phyloP scores from a whole-genome alignment of 2,113 vertebrate genomes.

The Pituophis catenifer region DNA sequence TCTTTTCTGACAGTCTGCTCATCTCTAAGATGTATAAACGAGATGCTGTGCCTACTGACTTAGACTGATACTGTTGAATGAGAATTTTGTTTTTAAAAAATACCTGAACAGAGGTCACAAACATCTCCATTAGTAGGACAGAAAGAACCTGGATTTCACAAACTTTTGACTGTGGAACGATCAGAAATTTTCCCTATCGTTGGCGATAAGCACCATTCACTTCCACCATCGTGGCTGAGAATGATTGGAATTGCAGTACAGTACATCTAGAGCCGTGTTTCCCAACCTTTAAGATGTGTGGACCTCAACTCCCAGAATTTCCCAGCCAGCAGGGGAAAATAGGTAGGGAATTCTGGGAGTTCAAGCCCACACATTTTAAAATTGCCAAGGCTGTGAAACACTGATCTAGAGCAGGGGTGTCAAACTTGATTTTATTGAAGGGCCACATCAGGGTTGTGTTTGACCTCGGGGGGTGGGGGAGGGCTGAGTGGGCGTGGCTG shows the following conservation, averaged over 20 bases:
- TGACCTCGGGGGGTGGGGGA: too few relatives aligned
- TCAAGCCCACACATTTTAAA: not conserved
- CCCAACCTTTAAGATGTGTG: not conserved
- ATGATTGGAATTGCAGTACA: not conserved
- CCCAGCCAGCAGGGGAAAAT: not conserved
- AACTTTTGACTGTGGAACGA: not conserved
- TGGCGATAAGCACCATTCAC: not conserved
- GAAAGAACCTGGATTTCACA: not conserved
- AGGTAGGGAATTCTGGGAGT: not conserved
- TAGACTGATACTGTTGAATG: not conserved
- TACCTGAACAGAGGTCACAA: not conserved
- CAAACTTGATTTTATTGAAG: too few relatives aligned
- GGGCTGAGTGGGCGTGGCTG: too few relatives aligned
- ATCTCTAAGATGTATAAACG: not conserved
- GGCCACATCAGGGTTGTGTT: too few relatives aligned
- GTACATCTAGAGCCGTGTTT: not conserved
- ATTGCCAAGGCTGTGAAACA: not conserved
- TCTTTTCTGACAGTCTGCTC: not conserved
- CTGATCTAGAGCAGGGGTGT: not conserved
- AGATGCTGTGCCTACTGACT: not conserved
- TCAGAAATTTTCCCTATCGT: not conserved
- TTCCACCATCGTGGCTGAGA: not conserved
- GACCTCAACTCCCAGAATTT: not conserved
- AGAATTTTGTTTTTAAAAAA: not conserved
- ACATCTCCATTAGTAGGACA: not conserved